Percentiles rank a stretch among this genome's conserved stretches.
Evolutionary conservation across 2,113 vertebrate genomes (phyloP).

Genomic region (Hippopotamus amphibius): DNA sequence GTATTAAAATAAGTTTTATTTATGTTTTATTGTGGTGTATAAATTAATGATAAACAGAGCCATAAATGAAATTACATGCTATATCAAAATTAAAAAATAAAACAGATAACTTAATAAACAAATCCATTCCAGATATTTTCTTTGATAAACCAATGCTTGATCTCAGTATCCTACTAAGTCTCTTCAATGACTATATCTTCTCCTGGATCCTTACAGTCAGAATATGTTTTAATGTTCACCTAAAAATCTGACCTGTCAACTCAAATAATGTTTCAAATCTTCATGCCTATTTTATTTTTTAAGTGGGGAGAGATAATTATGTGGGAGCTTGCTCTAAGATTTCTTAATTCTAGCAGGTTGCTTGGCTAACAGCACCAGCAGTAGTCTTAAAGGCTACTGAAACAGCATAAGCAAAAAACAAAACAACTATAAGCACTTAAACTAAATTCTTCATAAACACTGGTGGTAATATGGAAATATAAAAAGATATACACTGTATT

Average conservation of each 20-base stretch:
- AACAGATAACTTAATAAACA: slow-evolving; percentile 48
- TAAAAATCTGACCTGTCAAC: slow-evolving; percentile 5
- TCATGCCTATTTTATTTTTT: neutral
- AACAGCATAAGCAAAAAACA: slow-evolving; percentile 21
- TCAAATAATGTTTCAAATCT: slow-evolving; percentile 32
- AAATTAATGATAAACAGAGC: slow-evolving; percentile 58
- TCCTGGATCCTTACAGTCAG: neutral
- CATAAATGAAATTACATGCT: slow-evolving; percentile 50
- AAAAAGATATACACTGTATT: neutral
- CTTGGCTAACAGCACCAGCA: neutral
- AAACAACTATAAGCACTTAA: neutral
- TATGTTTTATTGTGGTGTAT: neutral
- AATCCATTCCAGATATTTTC: neutral
- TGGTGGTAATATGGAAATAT: slow-evolving; percentile 12
- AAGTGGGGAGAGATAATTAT: neutral
- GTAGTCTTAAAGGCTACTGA: neutral
- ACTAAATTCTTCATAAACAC: slow-evolving; percentile 47
- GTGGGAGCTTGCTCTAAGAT: slow-evolving; percentile 12
- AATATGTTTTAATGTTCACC: slow-evolving; percentile 17
- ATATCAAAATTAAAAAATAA: slow-evolving; percentile 62
- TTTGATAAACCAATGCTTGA: slow-evolving; percentile 21
- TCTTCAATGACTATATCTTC: neutral
- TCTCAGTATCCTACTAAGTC: neutral
- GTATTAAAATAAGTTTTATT: neutral
- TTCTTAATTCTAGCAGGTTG: slow-evolving; percentile 45